Conservation (phyloP, 2,888 invertebrate genomes). For the Apamea sordens region DNA sequence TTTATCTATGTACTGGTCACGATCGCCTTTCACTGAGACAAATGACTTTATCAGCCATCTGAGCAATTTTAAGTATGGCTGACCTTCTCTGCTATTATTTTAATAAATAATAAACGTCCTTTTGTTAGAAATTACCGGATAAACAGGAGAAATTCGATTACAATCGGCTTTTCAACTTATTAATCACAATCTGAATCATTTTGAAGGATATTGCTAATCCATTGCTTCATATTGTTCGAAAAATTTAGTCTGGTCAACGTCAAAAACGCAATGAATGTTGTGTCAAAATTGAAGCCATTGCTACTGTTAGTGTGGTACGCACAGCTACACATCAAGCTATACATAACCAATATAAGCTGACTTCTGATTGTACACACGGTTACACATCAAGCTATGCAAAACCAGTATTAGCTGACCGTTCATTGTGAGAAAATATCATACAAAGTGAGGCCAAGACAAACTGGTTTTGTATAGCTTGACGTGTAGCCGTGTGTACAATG, state of each 20-base stretch:
- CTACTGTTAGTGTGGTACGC: background rate
- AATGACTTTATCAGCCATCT: conserved; percentile 75
- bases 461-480: no score
- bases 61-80: conserved; percentile 55
- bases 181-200: background rate
- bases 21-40: conserved; percentile 79
- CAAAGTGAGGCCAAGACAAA: no score
- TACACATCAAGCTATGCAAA: no score
- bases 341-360: no score
- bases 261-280: background rate
- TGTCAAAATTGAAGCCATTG: background rate
- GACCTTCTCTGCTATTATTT: conserved; percentile 44
- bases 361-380: no score
- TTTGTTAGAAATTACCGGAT: conserved; percentile 36
- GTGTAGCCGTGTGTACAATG: no score
- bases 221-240: background rate
- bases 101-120: conserved; percentile 33
- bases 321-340: no score
- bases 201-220: background rate
- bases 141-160: conserved; percentile 51
- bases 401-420: no score
- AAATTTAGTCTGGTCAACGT: background rate
- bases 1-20: conserved; percentile 70
- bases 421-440: no score
- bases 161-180: conserved; percentile 9